Conservation (phyloP, 2,797 vertebrate genomes). For the Etheostoma nigrum region DNA sequence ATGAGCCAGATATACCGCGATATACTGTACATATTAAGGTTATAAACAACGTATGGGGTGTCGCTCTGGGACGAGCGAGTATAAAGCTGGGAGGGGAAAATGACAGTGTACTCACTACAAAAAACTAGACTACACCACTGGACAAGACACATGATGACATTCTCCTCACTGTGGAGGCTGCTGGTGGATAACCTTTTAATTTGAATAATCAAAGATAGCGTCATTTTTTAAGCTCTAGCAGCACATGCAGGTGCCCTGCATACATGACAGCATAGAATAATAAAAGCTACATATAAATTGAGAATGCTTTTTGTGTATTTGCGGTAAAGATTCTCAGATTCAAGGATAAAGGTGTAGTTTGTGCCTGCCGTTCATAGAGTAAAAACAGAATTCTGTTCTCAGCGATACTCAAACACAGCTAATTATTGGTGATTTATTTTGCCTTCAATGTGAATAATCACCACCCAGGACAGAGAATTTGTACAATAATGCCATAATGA, state of each 20-base stretch:
- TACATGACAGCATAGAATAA: conserved; percentile 10
- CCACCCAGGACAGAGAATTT: conserved; percentile 73
- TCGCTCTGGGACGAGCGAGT: no score
- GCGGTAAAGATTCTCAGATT: background rate
- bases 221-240: conserved; percentile 4
- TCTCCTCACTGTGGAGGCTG: conserved; percentile 10
- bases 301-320: background rate
- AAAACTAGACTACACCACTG: no score
- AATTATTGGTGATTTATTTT: conserved; percentile 81
- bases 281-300: background rate
- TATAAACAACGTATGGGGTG: no score
- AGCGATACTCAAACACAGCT: conserved; percentile 59
- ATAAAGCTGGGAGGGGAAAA: no score
- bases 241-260: background rate
- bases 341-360: conserved; percentile 27
- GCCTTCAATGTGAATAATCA: conserved; percentile 81
- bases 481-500: conserved; percentile 82
- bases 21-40: no score
- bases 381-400: conserved; percentile 46
- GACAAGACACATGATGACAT: conserved; percentile 1
- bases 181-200: conserved; percentile 1
- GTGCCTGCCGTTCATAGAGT: conserved; percentile 31
- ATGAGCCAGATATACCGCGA: no score
- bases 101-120: no score
- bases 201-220: conserved; percentile 10